Conservation (phyloP, 2,888 invertebrate species). For the Drosophila phalerata region DNA sequence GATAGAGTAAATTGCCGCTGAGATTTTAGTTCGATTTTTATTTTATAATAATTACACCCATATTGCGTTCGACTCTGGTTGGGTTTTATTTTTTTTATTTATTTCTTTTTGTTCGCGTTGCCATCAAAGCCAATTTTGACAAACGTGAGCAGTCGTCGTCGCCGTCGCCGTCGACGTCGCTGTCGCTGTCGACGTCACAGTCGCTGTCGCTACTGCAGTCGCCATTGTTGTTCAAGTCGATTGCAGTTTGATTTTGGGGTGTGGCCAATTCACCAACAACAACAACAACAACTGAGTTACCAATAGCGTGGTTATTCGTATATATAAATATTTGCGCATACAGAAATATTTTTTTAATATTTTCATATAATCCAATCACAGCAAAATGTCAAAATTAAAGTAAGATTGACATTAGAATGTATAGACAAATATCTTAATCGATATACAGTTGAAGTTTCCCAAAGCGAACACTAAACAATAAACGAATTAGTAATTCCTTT, state of each 20-base stretch:
- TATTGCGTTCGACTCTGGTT: conserved; percentile 48
- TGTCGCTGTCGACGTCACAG: not conserved
- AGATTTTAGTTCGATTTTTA: conserved; percentile 57
- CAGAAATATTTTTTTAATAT: conserved; percentile 26
- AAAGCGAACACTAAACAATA: not conserved
- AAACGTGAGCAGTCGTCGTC: conserved; percentile 50
- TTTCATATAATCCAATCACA: conserved; percentile 19
- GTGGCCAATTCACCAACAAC: conserved; percentile 42
- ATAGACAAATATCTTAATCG: not conserved
- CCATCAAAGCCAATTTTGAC: conserved; percentile 63
- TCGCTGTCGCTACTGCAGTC: conserved; percentile 8
- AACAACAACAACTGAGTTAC: conserved; percentile 23
- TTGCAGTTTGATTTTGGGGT: conserved; percentile 54
- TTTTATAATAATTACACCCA: conserved; percentile 70
- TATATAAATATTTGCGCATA: not conserved
- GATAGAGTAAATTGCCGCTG: conserved; percentile 49
- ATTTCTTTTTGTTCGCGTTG: conserved; percentile 23
- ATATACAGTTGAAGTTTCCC: not conserved
- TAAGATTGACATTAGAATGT: conserved; percentile 6
- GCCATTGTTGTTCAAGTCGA: conserved; percentile 30
- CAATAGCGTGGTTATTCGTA: conserved; percentile 13
- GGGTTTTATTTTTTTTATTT: conserved; percentile 18
- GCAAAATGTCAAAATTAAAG: conserved; percentile 24
- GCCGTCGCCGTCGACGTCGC: not conserved
- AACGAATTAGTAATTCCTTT: not conserved